These are phyloP conservation scores for Rissa tridactyla DNA, from an alignment of 2,113 vertebrate species.

Conservation along the genomic window DNA sequence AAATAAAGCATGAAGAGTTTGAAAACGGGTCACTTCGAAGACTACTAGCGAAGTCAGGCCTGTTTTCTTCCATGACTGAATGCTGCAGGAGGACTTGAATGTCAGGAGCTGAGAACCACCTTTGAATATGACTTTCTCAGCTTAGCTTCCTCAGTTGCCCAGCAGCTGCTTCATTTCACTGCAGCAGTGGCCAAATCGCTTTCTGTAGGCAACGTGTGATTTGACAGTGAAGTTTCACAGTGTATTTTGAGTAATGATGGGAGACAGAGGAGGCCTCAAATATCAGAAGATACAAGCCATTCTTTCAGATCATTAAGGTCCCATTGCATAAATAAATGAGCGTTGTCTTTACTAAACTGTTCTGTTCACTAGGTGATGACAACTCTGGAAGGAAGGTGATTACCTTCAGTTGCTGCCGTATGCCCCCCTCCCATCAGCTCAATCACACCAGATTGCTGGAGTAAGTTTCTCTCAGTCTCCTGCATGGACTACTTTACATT, in stretches of 20 bases:
- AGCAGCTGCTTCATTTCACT: background rate
- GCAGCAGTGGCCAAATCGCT: background rate
- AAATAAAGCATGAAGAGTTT: background rate
- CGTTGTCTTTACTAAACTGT: background rate
- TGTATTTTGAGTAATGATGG: background rate
- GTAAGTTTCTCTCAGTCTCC: constrained; percentile 65
- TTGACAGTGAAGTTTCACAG: background rate
- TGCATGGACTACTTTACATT: background rate
- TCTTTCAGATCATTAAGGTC: background rate
- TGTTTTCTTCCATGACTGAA: background rate
- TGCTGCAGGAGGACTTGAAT: background rate
- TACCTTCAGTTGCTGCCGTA: constrained; percentile 84
- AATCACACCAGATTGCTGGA: constrained; percentile 84
- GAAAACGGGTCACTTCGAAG: background rate
- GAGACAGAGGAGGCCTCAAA: background rate
- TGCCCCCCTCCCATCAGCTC: constrained; percentile 85
- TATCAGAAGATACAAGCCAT: background rate
- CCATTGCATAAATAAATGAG: background rate
- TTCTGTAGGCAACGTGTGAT: background rate
- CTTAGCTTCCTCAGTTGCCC: background rate
- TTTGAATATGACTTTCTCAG: background rate
- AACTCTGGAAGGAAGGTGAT: constrained; percentile 82
- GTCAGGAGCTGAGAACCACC: background rate
- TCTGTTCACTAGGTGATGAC: constrained; percentile 79
- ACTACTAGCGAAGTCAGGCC: background rate